A percentile compares a stretch with the other conserved stretches of the same genome.
Conservation (phyloP, 2,113 vertebrate genomes). For the Oreochromis aureus region DNA sequence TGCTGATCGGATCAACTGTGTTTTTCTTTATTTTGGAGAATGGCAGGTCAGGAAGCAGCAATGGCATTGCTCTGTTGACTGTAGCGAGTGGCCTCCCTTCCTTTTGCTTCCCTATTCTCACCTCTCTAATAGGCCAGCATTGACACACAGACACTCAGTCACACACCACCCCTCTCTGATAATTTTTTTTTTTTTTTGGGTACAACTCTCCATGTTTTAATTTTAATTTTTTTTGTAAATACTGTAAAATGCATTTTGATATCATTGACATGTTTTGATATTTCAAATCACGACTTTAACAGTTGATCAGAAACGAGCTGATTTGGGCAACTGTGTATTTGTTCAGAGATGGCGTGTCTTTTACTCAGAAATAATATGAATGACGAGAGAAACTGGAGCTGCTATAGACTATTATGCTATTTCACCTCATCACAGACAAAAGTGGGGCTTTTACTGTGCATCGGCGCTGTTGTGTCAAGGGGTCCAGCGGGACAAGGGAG, state of each 20-base stretch:
- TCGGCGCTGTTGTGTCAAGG: background rate
- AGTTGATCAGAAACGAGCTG: slow-evolving; percentile 41
- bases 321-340: slow-evolving; percentile 46
- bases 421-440: slow-evolving; percentile 47
- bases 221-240: slow-evolving; percentile 71
- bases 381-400: slow-evolving; percentile 56
- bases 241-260: slow-evolving; percentile 84
- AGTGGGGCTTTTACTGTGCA: slow-evolving; percentile 5
- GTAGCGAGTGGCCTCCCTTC: slow-evolving; percentile 5
- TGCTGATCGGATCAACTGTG: background rate
- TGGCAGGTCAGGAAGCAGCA: background rate
- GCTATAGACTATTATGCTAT: slow-evolving; percentile 49
- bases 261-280: slow-evolving; percentile 85
- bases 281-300: slow-evolving; percentile 65
- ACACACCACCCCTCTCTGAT: background rate
- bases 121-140: background rate
- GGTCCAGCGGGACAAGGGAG: background rate
- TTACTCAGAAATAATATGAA: slow-evolving; percentile 39
- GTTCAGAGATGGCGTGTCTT: slow-evolving; percentile 52
- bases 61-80: slow-evolving; percentile 13
- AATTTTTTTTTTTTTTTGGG: slow-evolving; percentile 2
- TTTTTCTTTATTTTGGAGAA: background rate
- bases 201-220: slow-evolving; percentile 49
- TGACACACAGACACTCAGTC: background rate
- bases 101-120: background rate